These are phyloP conservation scores for Anarsia innoxiella DNA, from an alignment of 2,888 invertebrate genomes.

Conservation along the genomic window DNA sequence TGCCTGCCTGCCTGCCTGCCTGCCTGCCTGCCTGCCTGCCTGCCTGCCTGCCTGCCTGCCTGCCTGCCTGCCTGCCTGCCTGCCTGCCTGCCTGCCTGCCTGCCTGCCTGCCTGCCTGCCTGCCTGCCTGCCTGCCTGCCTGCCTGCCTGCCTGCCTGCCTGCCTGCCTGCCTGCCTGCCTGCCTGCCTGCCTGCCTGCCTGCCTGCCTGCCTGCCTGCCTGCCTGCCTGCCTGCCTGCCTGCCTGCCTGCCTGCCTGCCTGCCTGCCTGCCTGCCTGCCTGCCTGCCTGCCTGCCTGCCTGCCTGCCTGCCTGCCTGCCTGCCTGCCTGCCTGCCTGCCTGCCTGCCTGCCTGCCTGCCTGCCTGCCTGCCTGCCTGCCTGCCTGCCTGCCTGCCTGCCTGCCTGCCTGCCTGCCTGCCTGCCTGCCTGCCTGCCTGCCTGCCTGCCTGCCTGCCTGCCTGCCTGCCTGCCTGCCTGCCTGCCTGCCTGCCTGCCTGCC, in stretches of 20 bases:
- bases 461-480: not conserved
- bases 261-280: not conserved
- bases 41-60: no score
- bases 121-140: not conserved
- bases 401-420: not conserved
- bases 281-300: not conserved
- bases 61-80: not conserved
- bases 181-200: not conserved
- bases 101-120: not conserved
- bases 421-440: not conserved
- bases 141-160: not conserved
- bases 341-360: not conserved
- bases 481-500: not conserved
- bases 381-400: not conserved
- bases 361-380: not conserved
- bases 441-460: not conserved
- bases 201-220: not conserved
- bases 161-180: not conserved
- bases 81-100: not conserved
- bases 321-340: not conserved
- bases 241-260: not conserved
- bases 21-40: no score
- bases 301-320: not conserved
- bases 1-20: no score
- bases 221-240: not conserved